Percentiles rank a stretch among this genome's conserved stretches.
phyloP scores from a whole-genome alignment of 2,113 vertebrate genomes.

The Trogon melanurus region DNA sequence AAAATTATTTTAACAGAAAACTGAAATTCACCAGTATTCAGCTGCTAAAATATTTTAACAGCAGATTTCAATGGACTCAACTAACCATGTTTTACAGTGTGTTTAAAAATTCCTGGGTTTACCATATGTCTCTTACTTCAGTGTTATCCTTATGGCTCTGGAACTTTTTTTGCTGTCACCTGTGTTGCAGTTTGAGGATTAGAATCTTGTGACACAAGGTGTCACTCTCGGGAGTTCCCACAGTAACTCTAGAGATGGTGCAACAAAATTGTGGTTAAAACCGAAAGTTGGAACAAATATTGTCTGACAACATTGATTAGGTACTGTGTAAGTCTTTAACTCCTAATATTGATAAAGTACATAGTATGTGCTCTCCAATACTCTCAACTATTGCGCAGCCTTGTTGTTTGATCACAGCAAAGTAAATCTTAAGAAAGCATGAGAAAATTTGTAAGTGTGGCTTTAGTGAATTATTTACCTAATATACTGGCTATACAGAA shows the following conservation, averaged over 20 bases:
- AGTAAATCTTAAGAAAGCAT: neutral
- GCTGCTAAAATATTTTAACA: neutral
- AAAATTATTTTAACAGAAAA: neutral
- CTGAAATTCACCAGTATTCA: neutral
- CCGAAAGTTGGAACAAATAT: neutral
- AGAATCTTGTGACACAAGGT: neutral
- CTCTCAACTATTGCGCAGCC: neutral
- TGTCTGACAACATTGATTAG: neutral
- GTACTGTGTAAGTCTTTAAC: neutral
- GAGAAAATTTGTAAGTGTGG: neutral
- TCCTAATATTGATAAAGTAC: neutral
- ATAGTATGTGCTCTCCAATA: neutral
- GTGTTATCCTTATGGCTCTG: neutral
- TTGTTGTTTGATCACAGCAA: neutral
- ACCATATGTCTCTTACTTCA: neutral
- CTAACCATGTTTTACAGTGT: neutral
- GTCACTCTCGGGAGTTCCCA: neutral
- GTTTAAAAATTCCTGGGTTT: neutral
- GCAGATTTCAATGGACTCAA: neutral
- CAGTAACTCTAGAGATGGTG: neutral
- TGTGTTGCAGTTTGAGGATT: neutral
- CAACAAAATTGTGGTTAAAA: neutral
- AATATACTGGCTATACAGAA: neutral
- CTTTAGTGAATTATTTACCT: neutral
- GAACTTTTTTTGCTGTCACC: neutral